Evolutionary conservation across 2,888 invertebrate species (phyloP).

Genomic region (Quadroppia sp.): DNA sequence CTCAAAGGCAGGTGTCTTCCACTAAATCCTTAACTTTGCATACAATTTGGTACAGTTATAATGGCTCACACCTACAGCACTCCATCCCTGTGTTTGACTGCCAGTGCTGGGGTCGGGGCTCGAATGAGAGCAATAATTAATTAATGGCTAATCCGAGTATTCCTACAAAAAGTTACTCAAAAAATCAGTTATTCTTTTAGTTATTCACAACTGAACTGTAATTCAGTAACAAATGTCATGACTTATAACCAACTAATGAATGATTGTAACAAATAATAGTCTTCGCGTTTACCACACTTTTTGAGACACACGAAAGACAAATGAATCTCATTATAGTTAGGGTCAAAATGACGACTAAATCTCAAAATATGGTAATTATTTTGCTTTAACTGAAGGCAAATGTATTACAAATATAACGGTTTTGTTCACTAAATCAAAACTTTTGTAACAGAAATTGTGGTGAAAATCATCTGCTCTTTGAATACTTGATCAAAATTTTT

Average conservation of each 20-base stretch:
- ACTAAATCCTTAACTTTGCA: constrained; percentile 12
- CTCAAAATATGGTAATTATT: constrained; percentile 28
- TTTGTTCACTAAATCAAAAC: background rate
- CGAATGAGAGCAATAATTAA: constrained; percentile 31
- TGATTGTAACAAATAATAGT: constrained; percentile 2
- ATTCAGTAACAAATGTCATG: constrained; percentile 8
- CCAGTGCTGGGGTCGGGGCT: background rate
- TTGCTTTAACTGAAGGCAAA: constrained; percentile 29
- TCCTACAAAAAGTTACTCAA: background rate
- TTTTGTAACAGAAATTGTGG: constrained; percentile 15
- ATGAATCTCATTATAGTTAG: constrained; percentile 21
- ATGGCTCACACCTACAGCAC: constrained; percentile 23
- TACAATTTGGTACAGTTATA: constrained; percentile 31
- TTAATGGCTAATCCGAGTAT: background rate
- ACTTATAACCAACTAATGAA: constrained; percentile 1
- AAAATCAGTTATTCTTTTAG: constrained; percentile 10
- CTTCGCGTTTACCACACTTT: background rate
- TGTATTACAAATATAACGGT: constrained; percentile 30
- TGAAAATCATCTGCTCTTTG: constrained; percentile 33
- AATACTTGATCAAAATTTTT: background rate
- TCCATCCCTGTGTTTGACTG: background rate
- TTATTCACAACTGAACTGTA: constrained; percentile 8
- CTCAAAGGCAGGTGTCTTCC: constrained; percentile 24
- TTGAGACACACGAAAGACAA: constrained; percentile 6
- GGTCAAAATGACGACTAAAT: background rate